phyloP scores from a whole-genome alignment of 2,888 invertebrate genomes.

The Ceratothoa steindachneri region DNA sequence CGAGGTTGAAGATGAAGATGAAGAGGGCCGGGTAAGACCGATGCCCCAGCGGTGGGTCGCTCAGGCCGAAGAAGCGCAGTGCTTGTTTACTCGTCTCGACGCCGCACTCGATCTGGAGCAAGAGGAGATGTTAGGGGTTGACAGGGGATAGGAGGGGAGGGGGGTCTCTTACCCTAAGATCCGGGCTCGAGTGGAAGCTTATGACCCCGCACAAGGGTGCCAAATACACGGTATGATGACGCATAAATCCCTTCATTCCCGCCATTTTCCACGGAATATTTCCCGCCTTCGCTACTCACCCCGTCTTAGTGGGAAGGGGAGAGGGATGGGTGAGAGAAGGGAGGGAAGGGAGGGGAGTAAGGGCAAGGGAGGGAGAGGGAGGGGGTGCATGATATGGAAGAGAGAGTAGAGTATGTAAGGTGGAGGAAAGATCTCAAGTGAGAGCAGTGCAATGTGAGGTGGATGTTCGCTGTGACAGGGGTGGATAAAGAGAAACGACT shows the following conservation, averaged over 20 bases:
- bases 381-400: background rate
- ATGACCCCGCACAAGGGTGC: no score
- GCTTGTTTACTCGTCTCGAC: constrained; percentile 40
- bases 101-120: constrained; percentile 44
- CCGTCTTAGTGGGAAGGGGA: background rate
- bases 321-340: background rate
- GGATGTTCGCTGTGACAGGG: no score
- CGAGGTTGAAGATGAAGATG: constrained; percentile 33
- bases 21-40: constrained; percentile 35
- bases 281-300: no score
- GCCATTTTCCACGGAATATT: no score
- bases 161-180: no score
- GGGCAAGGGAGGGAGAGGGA: background rate
- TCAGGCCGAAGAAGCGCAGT: constrained; percentile 36
- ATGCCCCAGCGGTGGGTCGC: constrained; percentile 23
- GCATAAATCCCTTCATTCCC: no score
- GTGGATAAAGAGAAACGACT: no score
- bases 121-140: background rate
- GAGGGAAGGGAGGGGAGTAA: background rate
- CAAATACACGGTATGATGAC: no score
- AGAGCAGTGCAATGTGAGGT: no score
- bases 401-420: no score
- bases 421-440: no score
- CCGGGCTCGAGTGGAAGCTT: no score
- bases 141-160: background rate